These are phyloP conservation scores for Cavia porcellus DNA, from an alignment of 2,113 vertebrate species.

Conservation along the genomic window DNA sequence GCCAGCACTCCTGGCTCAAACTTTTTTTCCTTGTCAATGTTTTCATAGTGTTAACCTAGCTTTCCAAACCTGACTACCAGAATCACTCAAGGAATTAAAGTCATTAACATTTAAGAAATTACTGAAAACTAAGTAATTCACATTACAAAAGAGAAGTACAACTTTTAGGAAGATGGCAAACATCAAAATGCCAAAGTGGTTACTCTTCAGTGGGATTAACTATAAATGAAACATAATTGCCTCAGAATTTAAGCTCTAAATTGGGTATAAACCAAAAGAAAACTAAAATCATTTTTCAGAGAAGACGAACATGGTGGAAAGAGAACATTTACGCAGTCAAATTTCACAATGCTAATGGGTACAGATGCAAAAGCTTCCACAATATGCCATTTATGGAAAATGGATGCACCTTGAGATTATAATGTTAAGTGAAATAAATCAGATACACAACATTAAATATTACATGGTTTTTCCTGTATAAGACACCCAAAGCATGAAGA, in stretches of 20 bases:
- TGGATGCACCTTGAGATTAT: neutral
- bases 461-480: neutral
- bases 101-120: neutral
- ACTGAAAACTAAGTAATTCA: neutral
- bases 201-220: neutral
- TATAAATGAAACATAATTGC: neutral
- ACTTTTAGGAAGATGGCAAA: neutral
- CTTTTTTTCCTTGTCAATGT: constrained; percentile 32
- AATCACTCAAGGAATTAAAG: neutral
- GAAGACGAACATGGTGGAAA: neutral
- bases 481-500: neutral
- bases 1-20: neutral
- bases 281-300: neutral
- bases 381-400: neutral
- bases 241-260: neutral
- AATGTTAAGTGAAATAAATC: neutral
- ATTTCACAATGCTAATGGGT: neutral
- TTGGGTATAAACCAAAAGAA: neutral
- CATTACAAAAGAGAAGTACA: neutral
- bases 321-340: neutral
- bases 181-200: neutral
- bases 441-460: neutral
- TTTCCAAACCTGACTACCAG: neutral
- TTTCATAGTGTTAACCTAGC: neutral
- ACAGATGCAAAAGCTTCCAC: neutral